Conservation (phyloP, 2,113 vertebrate genomes). For the Abramis brama region DNA sequence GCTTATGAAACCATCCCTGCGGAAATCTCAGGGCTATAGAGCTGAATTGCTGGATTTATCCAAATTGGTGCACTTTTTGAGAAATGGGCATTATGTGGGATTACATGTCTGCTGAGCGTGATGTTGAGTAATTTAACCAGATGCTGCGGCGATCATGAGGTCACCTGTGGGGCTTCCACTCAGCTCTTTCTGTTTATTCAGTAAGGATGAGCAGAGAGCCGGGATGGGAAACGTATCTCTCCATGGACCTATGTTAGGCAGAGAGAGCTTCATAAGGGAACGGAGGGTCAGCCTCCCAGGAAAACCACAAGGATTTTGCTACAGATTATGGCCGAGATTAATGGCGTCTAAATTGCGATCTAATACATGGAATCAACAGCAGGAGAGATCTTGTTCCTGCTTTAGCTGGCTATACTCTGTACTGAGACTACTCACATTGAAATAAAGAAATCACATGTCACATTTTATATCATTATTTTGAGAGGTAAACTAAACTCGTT, state of each 20-base stretch:
- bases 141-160: conserved; percentile 74
- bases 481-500: background rate
- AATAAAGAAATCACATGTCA: background rate
- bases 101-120: conserved; percentile 78
- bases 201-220: background rate
- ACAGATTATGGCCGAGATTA: conserved; percentile 78
- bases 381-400: conserved; percentile 50
- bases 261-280: background rate
- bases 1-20: conserved; percentile 58
- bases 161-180: conserved; percentile 67
- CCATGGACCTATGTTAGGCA: background rate
- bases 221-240: background rate
- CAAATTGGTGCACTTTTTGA: conserved; percentile 79
- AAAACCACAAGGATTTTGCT: conserved; percentile 48
- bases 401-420: conserved; percentile 13
- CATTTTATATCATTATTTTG: background rate
- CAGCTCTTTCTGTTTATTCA: conserved; percentile 6
- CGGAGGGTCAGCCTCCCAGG: conserved; percentile 37
- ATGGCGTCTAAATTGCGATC: conserved; percentile 74
- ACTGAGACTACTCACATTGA: background rate
- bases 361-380: conserved; percentile 71
- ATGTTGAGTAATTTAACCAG: conserved; percentile 82
- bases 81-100: conserved; percentile 80
- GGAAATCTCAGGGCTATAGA: conserved; percentile 71
- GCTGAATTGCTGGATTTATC: conserved; percentile 72